Base-by-base conservation (phyloP, 1,140 invertebrate genomes). In the Propsilocerus akamusi region DNA sequence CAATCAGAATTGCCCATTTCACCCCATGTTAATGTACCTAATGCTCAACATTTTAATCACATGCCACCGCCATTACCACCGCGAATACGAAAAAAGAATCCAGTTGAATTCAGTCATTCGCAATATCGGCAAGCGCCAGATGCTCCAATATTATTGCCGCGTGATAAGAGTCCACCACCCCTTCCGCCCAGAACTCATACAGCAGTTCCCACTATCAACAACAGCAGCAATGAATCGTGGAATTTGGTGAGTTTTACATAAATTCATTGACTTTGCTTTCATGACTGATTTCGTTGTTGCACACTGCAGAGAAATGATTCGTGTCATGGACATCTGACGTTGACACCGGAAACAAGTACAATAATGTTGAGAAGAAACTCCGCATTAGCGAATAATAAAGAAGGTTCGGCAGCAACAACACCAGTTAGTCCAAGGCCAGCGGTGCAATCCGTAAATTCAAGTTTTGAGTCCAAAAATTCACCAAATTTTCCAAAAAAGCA, bases 341-440 rank as follows among this genome's bases (percentile, higher is more conserved):
- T 20, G 14, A 17, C 34, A 49, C 61, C 62, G 46, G 56, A 64
- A 48, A 64, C 63, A 20, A 65, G 63, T 59, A 62, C 59, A 61
- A 64, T 65, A 58, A 65, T 65, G 63, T 64, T 63, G 54, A 60
- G 63, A 26, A 57, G 63, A 26, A 65, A 64, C 57, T 65, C 62
- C 53, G 63, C 63, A 14, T 62, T 60, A 34, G 59, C 61, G 48
- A 61, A 59, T 55, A 23, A 53, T 58, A 28, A 54, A 51, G 20
- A 52, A 46, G 51, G 25, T 37, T 23, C 51, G 23, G 28, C 54
- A 54, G n/a, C 52, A 48, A 17, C 48, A 20, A 25, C 47, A 32
- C 14, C 50, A 48, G 8, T 30, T 25, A 23, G 26, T 47, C 17
- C 55, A 25, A 41, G 8, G 10, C 34, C n/a, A 17, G 5, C 14